These are phyloP conservation scores for Willisornis vidua DNA, from an alignment of 2,113 vertebrate species.

Conservation along the genomic window DNA sequence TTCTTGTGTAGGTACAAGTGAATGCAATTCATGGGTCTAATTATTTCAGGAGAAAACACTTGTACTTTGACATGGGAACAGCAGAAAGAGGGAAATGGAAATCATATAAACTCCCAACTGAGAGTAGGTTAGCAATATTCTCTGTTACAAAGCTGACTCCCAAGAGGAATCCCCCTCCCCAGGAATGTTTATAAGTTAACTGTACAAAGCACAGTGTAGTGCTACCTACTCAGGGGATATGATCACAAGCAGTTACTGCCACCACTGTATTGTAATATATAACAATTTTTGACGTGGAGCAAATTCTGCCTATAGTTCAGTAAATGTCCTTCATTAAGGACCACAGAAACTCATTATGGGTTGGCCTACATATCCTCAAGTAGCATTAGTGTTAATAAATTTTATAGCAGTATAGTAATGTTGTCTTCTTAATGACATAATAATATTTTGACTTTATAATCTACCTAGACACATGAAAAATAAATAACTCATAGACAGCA, in stretches of 20 bases:
- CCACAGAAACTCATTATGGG: neutral
- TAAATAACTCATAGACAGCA: neutral
- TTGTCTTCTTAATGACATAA: neutral
- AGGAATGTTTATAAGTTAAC: neutral
- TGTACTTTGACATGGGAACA: neutral
- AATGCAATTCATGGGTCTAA: neutral
- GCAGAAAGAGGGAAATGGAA: neutral
- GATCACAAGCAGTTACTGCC: neutral
- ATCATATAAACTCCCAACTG: neutral
- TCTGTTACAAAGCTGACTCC: accelerated
- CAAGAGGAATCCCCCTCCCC: neutral
- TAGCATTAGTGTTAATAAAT: neutral
- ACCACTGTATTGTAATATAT: neutral
- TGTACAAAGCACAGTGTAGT: neutral
- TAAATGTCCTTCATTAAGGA: neutral
- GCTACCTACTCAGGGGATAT: neutral
- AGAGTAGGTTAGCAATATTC: neutral
- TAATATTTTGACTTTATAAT: neutral
- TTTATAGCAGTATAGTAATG: neutral
- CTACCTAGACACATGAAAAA: neutral
- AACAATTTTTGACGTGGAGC: neutral
- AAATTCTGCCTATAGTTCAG: neutral
- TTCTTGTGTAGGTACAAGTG: neutral
- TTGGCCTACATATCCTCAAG: neutral
- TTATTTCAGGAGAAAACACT: neutral